Percentiles rank a stretch among this genome's conserved stretches.
These are phyloP conservation scores for Heliconius himera DNA, from an alignment of 1,140 invertebrate genomes.

Conservation along the genomic window DNA sequence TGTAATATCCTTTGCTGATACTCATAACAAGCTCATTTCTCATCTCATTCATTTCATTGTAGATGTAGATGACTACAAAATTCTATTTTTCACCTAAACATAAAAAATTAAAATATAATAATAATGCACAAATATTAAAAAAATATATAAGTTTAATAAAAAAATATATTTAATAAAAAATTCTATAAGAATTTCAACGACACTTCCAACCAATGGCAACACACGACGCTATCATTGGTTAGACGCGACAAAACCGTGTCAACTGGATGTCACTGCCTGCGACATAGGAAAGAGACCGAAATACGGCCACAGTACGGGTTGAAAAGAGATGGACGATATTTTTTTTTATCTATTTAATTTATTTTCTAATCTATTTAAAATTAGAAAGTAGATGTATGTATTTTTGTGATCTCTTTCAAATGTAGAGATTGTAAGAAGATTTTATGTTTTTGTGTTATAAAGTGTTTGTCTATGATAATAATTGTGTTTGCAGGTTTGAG, in stretches of 20 bases:
- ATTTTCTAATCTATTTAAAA: background rate
- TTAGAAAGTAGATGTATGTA: background rate
- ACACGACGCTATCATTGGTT: constrained; percentile 56
- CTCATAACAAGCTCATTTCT: too few relatives aligned
- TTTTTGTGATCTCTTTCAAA: background rate
- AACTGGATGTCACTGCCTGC: constrained; percentile 62
- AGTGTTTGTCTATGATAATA: background rate
- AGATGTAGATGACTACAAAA: too few relatives aligned
- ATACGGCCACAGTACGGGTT: background rate
- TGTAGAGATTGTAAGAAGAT: background rate
- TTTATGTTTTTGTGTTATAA: too few relatives aligned
- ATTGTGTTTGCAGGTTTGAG: background rate
- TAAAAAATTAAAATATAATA: too few relatives aligned
- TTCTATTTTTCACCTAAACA: too few relatives aligned
- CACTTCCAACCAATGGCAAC: constrained; percentile 58
- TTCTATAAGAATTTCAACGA: constrained; percentile 28
- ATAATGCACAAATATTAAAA: too few relatives aligned
- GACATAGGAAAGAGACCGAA: constrained; percentile 10
- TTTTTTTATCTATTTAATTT: background rate
- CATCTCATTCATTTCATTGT: too few relatives aligned
- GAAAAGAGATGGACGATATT: background rate
- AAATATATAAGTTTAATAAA: too few relatives aligned
- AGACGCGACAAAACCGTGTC: constrained; percentile 36
- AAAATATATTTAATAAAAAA: background rate
- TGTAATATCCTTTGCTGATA: too few relatives aligned